phyloP scores from a whole-genome alignment of 2,888 invertebrate genomes.

The Ophion ventricosus region DNA sequence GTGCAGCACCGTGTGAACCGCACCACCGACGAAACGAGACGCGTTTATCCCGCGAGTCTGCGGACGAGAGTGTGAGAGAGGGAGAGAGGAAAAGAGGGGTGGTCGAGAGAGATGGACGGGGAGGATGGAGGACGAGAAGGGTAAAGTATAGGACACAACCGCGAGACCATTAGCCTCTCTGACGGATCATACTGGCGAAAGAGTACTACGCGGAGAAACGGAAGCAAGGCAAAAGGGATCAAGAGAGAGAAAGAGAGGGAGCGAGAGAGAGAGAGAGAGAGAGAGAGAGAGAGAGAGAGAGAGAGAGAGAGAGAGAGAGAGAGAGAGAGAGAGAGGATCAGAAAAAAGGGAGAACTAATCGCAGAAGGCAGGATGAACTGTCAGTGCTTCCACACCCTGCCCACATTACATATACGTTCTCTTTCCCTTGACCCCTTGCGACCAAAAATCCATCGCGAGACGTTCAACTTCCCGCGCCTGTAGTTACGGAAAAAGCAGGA shows the following conservation, averaged over 20 bases:
- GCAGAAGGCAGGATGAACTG: conserved; percentile 66
- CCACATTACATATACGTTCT: background rate
- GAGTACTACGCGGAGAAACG: conserved; percentile 2
- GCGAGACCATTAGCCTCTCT: conserved; percentile 38
- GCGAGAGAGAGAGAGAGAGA: background rate
- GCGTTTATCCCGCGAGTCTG: conserved; percentile 1
- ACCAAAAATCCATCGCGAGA: conserved; percentile 24
- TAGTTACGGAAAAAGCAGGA: background rate
- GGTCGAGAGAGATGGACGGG: conserved; percentile 10
- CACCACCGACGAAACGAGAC: conserved; percentile 36
- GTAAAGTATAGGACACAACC: conserved; percentile 27
- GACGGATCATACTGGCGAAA: conserved; percentile 49
- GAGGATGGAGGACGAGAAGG: background rate
- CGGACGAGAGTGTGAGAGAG: conserved; percentile 5
- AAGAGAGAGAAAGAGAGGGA: conserved; percentile 2
- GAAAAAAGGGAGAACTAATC: conserved; percentile 57
- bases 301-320: background rate
- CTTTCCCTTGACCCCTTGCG: background rate
- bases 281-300: background rate
- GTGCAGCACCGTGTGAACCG: conserved; percentile 17
- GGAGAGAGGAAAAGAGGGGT: background rate
- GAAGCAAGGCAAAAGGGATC: conserved; percentile 21
- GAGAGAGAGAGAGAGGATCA: conserved; percentile 16
- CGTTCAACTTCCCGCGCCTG: no score
- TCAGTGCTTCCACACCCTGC: conserved; percentile 67